phyloP scores from a whole-genome alignment of 2,113 vertebrate species.

The Bubo scandiacus region DNA sequence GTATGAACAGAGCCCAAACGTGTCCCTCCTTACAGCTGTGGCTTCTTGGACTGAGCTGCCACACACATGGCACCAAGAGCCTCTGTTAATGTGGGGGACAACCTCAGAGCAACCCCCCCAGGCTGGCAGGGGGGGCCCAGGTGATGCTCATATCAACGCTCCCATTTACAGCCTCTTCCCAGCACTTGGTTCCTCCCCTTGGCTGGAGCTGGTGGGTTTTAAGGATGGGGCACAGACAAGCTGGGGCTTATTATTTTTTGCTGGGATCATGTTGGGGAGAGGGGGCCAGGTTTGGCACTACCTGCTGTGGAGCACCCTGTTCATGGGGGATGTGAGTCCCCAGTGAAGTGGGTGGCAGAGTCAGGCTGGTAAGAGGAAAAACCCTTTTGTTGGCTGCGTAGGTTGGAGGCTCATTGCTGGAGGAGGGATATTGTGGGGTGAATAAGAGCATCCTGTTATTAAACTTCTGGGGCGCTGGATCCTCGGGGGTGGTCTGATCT shows the following conservation, averaged over 20 bases:
- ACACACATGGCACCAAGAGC: rapidly evolving
- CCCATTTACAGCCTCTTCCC: neutral
- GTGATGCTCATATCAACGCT: neutral
- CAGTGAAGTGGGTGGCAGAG: neutral
- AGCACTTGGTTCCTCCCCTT: neutral
- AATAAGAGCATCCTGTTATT: neutral
- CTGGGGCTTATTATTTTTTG: rapidly evolving
- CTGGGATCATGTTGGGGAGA: rapidly evolving
- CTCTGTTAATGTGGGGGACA: neutral
- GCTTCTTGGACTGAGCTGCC: neutral
- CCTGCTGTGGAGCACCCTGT: neutral
- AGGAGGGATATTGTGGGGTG: neutral
- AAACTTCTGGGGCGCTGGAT: neutral
- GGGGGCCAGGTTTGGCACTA: neutral
- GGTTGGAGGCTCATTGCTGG: neutral
- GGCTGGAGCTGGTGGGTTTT: neutral
- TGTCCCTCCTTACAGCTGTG: neutral
- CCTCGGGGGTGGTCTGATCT: neutral
- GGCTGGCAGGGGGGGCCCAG: neutral
- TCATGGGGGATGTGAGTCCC: neutral
- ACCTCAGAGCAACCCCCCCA: neutral
- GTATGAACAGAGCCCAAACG: rapidly evolving
- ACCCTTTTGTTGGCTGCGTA: rapidly evolving
- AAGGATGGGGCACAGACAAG: neutral
- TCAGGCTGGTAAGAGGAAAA: neutral